These are phyloP conservation scores for Dendrocincla fuliginosa DNA, from an alignment of 2,797 vertebrate species.

Conservation along the genomic window DNA sequence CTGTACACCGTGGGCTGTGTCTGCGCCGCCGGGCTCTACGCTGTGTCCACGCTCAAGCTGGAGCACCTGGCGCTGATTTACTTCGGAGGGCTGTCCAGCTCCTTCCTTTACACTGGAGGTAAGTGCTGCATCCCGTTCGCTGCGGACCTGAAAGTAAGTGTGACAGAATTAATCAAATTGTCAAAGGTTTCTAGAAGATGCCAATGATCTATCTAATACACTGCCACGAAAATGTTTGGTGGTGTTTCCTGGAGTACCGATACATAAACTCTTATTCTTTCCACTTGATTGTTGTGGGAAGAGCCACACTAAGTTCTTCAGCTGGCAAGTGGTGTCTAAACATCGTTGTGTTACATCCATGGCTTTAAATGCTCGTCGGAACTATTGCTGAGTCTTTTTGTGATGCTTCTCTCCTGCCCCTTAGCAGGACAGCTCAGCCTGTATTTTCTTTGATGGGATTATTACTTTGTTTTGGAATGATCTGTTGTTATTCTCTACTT, in stretches of 20 bases:
- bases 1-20: constrained; percentile 93
- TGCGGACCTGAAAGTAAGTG: not conserved
- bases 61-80: constrained; percentile 98
- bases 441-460: not conserved
- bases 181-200: not conserved
- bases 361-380: not conserved
- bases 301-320: not conserved
- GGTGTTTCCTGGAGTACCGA: not conserved
- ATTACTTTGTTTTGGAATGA: not conserved
- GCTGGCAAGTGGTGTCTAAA: not conserved
- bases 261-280: not conserved
- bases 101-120: constrained; percentile 99
- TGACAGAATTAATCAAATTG: not conserved
- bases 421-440: not conserved
- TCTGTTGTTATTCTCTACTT: not conserved
- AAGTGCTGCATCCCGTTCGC: not conserved
- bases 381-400: not conserved
- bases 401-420: not conserved
- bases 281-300: not conserved
- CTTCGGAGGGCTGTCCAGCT: constrained; percentile 96
- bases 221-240: not conserved
- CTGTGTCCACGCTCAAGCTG: constrained; percentile 86
- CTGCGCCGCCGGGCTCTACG: constrained; percentile 89
- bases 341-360: not conserved
- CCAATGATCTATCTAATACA: not conserved